Conservation (phyloP, 2,113 vertebrate genomes). For the Beaufortia kweichowensis region DNA sequence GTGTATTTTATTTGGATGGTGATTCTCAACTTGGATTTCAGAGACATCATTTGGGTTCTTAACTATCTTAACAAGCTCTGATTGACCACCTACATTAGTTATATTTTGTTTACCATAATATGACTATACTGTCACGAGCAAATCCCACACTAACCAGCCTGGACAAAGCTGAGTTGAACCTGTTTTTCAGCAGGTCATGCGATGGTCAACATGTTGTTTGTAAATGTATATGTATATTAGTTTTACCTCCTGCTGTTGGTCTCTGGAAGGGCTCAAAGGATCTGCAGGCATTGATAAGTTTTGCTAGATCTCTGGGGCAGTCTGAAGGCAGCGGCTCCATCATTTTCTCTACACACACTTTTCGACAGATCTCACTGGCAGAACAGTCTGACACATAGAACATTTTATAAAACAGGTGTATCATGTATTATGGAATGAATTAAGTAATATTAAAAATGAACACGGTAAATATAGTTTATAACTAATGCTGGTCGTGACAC, state of each 20-base stretch:
- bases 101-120: too few relatives aligned
- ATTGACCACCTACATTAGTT: too few relatives aligned
- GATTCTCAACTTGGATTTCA: too few relatives aligned
- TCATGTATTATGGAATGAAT: background rate
- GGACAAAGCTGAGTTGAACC: background rate
- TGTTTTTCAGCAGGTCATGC: background rate
- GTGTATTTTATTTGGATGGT: too few relatives aligned
- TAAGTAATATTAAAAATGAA: background rate
- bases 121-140: too few relatives aligned
- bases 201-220: background rate
- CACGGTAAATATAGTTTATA: background rate
- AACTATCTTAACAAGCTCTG: too few relatives aligned
- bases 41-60: too few relatives aligned
- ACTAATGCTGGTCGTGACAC: constrained; percentile 22
- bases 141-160: background rate
- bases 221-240: background rate
- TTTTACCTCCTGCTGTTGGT: constrained; percentile 77
- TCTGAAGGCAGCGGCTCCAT: constrained; percentile 71
- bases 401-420: background rate
- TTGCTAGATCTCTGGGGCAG: constrained; percentile 69
- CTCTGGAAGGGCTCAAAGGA: constrained; percentile 70
- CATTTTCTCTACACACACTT: constrained; percentile 58
- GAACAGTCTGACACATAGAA: constrained; percentile 62
- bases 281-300: constrained; percentile 72
- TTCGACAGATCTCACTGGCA: constrained; percentile 64